Base-by-base conservation (phyloP, 2,113 vertebrate species). In the Arvicanthis niloticus region DNA sequence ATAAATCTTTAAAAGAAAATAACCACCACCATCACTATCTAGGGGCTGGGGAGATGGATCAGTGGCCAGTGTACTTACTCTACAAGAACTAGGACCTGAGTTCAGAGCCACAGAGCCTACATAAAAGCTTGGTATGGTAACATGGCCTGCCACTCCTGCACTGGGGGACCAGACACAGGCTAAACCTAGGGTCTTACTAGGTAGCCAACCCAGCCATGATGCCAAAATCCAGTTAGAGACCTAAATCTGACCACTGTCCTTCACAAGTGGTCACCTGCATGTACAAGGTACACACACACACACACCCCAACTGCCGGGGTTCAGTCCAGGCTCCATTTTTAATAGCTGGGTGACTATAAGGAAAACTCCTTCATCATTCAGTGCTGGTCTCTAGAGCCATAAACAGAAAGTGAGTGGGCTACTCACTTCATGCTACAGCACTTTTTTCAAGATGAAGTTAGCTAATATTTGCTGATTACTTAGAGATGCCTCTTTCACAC, bases 401-500 rank as follows among this genome's bases (percentile, higher is more conserved):
- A 91, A 95, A 95, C 95, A 4, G 19, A 75, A 53, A 68, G 48
- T 48, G 45, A 93, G 60, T 65, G 19, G 2, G 45, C 15, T 53
- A 70, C 48, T 21, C 58, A 12, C 56, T 37, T 53, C 68, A 80
- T 65, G 40, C 80, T 45, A 84, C 6, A 91, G 53, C 3, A 10
- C 13, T 48, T n/a, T 72, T 93, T 22, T 91, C 40, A 80, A 94
- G 76, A 80, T 76, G 42, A 85, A 58, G 22, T 93, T 37, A 90
- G 68, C 87, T 91, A 65, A 81, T 92, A 86, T 56, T 92, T 91
- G 53, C 68, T 80, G 80, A 67, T 16, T 42, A 78, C 75, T 85
- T 48, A 75, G 21, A 92, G 89, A 5, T 67, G n/a, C 51, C 12
- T 26, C 90, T 85, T 48, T 26, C 65, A 51, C 75, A 81, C 16